These are phyloP conservation scores for Brachyopa scutellaris DNA, from an alignment of 2,888 invertebrate species.

Conservation along the genomic window DNA sequence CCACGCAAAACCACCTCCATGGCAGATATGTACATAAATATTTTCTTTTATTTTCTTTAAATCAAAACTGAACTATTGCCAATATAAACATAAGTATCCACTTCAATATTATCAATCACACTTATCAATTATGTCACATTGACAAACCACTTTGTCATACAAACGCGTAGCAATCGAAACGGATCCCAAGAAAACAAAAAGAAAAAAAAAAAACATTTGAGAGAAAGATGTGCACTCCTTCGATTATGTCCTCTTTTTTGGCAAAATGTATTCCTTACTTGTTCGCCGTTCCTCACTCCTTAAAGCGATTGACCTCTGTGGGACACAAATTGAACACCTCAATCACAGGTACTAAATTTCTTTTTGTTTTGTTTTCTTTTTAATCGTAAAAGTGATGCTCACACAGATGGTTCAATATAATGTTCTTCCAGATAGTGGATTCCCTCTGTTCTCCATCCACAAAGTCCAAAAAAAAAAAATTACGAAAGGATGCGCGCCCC, in stretches of 20 bases:
- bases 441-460: slow-evolving; percentile 2
- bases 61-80: too few species aligned
- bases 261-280: not conserved
- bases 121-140: slow-evolving; percentile 52
- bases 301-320: slow-evolving; percentile 47
- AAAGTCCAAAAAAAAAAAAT: slow-evolving; percentile 27
- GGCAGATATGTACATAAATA: too few species aligned
- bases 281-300: not conserved
- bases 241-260: slow-evolving; percentile 44
- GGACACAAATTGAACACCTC: slow-evolving; percentile 64
- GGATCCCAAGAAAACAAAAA: slow-evolving; percentile 18
- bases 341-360: slow-evolving; percentile 60
- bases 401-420: slow-evolving; percentile 61
- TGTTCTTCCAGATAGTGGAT: slow-evolving; percentile 25
- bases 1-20: too few species aligned
- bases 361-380: too few species aligned
- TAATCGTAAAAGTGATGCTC: slow-evolving; percentile 51
- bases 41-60: too few species aligned
- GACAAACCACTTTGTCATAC: slow-evolving; percentile 60
- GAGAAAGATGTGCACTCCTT: slow-evolving; percentile 18
- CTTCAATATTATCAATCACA: slow-evolving; percentile 39
- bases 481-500: slow-evolving; percentile 41
- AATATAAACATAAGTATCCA: not conserved
- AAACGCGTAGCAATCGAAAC: slow-evolving; percentile 33
- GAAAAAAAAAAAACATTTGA: too few species aligned